Evolutionary conservation across 2,888 invertebrate genomes (phyloP).

Genomic region (Cryptophagus acutangulus): DNA sequence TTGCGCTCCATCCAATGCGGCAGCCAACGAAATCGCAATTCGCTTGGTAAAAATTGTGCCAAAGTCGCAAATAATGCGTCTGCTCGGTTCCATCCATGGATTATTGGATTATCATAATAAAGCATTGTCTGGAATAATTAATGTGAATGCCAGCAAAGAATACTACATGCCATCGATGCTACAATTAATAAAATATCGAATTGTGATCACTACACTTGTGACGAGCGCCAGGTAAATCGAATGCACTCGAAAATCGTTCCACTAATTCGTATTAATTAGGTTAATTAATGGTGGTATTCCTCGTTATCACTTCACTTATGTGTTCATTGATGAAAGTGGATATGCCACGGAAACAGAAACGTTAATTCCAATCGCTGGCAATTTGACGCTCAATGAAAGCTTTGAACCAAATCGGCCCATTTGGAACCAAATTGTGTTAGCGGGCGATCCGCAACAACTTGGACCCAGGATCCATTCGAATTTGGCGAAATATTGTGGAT

Average conservation of each 20-base stretch:
- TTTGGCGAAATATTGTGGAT: slow-evolving; percentile 42
- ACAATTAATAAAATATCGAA: slow-evolving; percentile 51
- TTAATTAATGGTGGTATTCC: slow-evolving; percentile 2
- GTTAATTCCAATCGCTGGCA: slow-evolving; percentile 53
- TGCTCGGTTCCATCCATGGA: slow-evolving; percentile 35
- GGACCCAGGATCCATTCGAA: slow-evolving; percentile 58
- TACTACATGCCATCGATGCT: slow-evolving; percentile 50
- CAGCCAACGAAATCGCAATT: slow-evolving; percentile 60
- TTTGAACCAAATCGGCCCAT: slow-evolving; percentile 24
- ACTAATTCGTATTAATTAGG: too few relatives aligned
- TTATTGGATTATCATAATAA: background rate
- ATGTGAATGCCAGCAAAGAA: slow-evolving; percentile 30
- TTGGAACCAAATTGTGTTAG: slow-evolving; percentile 56
- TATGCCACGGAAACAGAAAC: slow-evolving; percentile 66
- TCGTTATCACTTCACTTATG: slow-evolving; percentile 39
- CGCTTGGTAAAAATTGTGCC: slow-evolving; percentile 40
- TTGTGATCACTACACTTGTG: slow-evolving; percentile 60
- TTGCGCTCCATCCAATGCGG: slow-evolving; percentile 64
- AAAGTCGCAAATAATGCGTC: slow-evolving; percentile 44
- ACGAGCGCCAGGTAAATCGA: slow-evolving; percentile 37
- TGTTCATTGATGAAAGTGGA: slow-evolving; percentile 71
- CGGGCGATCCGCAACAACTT: slow-evolving; percentile 68
- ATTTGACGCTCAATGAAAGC: slow-evolving; percentile 34
- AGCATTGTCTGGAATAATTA: background rate
- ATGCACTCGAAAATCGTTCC: too few relatives aligned